Evolutionary conservation across 2,888 invertebrate species (phyloP), one percentile per base, ranked within the genome.

Genomic region (Leucoma salicis): DNA sequence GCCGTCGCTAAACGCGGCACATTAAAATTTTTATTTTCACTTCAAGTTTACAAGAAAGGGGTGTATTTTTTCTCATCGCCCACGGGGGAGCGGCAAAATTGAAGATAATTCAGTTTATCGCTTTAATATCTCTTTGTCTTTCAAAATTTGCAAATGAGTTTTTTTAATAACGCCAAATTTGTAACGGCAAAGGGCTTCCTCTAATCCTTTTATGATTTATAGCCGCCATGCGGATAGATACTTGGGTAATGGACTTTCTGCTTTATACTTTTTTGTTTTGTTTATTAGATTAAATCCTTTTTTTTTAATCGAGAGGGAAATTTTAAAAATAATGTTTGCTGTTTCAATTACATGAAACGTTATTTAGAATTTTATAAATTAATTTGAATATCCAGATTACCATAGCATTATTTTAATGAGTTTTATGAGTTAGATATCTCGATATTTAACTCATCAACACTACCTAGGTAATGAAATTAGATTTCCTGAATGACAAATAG

Each of bases 111-210:
- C 82, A 80, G 73, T 87, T 85, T 85, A 87, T 85, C 82, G 76
- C 78, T 80, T 78, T 82, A 82, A 82, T 82, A 88, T 85, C 82
- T 82, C 74, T 79, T 85, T 83, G 86, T 87, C 85, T 86, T 83
- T 82, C 73, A 71, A 81, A 87, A 87, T 87, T 87, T 85, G 86
- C 82, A 84, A 87, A 88, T 87, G 85, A 86, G 82, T 85, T 86
- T 87, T 87, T 88, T 87, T 88, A 86, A 88, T 86, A 85, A 86
- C 79, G 72, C 73, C 84, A 78, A 85, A 84, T 87, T 88, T 74
- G 83, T 82, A 82, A 76, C 72, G 60, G 62, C 64, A 54, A n/a
- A 60, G 61, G 60, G 58, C 60, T 60, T 61, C 62, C 46, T 63
- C 55, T 82, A 83, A 82, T 80, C 82, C 83, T 78, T 81, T 71